Evolutionary conservation across 2,888 invertebrate genomes (phyloP).

Genomic region (Phymatocera aterrima): DNA sequence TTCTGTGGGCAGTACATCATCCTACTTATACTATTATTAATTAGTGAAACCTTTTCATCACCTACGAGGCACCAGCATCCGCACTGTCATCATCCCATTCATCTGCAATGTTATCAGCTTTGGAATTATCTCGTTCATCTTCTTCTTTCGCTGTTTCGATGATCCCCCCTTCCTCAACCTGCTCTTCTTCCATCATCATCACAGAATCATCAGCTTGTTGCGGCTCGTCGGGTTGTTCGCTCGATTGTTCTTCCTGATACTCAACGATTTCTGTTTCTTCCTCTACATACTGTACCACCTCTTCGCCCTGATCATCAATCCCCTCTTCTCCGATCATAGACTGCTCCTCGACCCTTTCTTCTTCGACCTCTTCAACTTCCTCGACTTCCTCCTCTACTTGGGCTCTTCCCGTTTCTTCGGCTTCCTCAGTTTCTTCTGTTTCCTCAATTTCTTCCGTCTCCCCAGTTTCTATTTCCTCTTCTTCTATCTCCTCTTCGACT

Average conservation of each 20-base stretch:
- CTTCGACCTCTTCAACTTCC: constrained; percentile 51
- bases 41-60: background rate
- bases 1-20: background rate
- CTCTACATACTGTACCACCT: constrained; percentile 71
- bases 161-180: constrained; percentile 69
- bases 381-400: constrained; percentile 71
- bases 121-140: constrained; percentile 45
- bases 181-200: constrained; percentile 70
- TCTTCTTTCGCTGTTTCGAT: constrained; percentile 81
- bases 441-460: constrained; percentile 57
- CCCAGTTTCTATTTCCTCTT: constrained; percentile 63
- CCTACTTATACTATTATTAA: background rate
- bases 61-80: constrained; percentile 42
- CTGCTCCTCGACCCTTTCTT: constrained; percentile 58
- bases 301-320: constrained; percentile 63
- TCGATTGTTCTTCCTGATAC: constrained; percentile 65
- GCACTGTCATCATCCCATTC: constrained; percentile 67
- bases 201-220: constrained; percentile 59
- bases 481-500: constrained; percentile 62
- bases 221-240: constrained; percentile 63
- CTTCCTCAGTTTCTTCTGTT: constrained; percentile 51
- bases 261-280: constrained; percentile 74
- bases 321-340: constrained; percentile 59
- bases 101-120: constrained; percentile 57
- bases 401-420: constrained; percentile 56